These are phyloP conservation scores for Ferrisia virgata DNA, from an alignment of 2,888 invertebrate genomes.

Conservation along the genomic window DNA sequence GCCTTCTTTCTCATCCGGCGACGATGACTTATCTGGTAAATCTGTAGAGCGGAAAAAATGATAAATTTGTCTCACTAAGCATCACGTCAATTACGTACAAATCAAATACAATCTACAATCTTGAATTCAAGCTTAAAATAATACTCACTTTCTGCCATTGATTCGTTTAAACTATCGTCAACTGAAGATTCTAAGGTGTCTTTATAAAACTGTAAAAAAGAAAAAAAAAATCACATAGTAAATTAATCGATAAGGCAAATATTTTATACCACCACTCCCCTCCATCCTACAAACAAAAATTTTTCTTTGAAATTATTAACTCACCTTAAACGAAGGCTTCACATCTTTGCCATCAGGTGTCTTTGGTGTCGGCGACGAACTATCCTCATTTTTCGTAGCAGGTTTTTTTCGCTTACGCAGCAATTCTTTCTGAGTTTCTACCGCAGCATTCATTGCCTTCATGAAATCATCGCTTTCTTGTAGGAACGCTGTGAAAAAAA, in stretches of 20 bases:
- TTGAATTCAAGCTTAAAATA: not conserved
- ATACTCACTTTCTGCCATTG: constrained; percentile 48
- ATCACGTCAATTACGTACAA: too few species aligned
- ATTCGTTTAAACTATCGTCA: constrained; percentile 50
- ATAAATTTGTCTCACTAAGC: too few species aligned
- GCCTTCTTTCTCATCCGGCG: not conserved
- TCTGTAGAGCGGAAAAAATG: constrained; percentile 27
- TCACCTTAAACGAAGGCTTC: constrained; percentile 35
- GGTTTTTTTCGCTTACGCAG: constrained; percentile 40
- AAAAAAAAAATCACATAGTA: not conserved
- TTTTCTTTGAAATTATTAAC: too few species aligned
- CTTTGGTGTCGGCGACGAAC: constrained; percentile 6
- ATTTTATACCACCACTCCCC: not conserved
- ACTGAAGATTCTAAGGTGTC: constrained; percentile 78
- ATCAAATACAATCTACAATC: too few species aligned
- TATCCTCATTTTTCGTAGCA: not conserved
- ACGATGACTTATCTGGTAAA: not conserved
- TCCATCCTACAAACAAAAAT: not conserved
- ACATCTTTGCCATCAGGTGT: not conserved
- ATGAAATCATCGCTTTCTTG: constrained; percentile 92
- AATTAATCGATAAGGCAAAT: not conserved
- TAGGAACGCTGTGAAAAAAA: constrained; percentile 63
- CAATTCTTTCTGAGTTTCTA: constrained; percentile 26
- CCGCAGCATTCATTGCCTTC: constrained; percentile 67
- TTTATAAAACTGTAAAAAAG: constrained; percentile 70